These are phyloP conservation scores for Penelope pileata DNA, from an alignment of 2,113 vertebrate species.

Conservation along the genomic window DNA sequence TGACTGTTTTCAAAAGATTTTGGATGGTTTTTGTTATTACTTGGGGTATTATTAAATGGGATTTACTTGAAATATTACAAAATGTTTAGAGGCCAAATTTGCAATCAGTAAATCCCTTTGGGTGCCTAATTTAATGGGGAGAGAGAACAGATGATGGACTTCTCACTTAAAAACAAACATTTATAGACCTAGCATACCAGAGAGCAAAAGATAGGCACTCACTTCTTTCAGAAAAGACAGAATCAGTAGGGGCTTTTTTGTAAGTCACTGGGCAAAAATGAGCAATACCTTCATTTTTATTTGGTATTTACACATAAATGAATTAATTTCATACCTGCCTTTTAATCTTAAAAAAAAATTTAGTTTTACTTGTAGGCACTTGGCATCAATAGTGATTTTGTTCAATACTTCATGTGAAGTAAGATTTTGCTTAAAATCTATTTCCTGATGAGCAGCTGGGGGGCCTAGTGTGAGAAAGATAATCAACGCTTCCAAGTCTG, in stretches of 20 bases:
- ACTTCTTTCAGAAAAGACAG: neutral
- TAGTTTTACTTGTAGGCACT: slow-evolving; percentile 19
- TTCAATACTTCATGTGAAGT: neutral
- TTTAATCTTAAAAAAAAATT: neutral
- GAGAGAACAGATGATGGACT: neutral
- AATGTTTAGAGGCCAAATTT: neutral
- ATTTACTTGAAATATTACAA: neutral
- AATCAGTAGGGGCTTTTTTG: neutral
- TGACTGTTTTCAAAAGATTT: neutral
- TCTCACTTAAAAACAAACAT: neutral
- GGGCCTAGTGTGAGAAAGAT: neutral
- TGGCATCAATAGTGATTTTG: neutral
- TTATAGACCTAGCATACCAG: neutral
- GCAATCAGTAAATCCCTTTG: neutral
- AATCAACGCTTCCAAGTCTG: neutral
- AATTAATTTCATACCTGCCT: neutral
- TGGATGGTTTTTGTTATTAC: neutral
- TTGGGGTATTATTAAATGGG: neutral
- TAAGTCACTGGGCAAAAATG: neutral
- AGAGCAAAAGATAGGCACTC: neutral
- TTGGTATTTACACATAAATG: neutral
- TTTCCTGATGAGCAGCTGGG: neutral
- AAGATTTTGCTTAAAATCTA: neutral
- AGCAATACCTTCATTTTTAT: neutral
- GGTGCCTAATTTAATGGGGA: neutral